A percentile compares a stretch with the other conserved stretches of the same genome.
These are phyloP conservation scores for Tachycineta bicolor DNA, from an alignment of 2,113 vertebrate genomes.

Conservation along the genomic window DNA sequence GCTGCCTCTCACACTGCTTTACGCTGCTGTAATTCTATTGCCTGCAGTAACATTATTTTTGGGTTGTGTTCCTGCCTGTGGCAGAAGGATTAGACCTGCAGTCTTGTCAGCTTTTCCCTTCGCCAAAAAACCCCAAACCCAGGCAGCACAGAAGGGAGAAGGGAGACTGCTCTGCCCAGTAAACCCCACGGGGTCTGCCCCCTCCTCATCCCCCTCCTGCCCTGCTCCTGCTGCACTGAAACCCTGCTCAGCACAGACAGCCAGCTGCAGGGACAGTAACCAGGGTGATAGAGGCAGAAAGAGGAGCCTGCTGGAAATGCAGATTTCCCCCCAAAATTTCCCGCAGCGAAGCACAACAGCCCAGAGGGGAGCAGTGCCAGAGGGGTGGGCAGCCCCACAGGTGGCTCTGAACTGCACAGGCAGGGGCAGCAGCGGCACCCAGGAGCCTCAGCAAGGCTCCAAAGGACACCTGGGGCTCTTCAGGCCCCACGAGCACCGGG, in stretches of 20 bases:
- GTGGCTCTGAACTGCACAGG: background rate
- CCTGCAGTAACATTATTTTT: constrained; percentile 28
- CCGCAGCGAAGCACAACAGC: background rate
- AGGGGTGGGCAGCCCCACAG: background rate
- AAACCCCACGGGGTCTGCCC: background rate
- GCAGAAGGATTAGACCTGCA: constrained; percentile 34
- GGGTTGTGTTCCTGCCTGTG: background rate
- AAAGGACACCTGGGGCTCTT: background rate
- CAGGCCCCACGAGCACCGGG: rapidly evolving
- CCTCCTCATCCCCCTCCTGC: background rate
- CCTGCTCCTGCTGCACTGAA: background rate
- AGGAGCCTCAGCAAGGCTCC: background rate
- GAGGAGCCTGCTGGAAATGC: background rate
- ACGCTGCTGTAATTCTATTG: background rate
- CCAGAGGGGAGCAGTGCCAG: background rate
- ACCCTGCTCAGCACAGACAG: background rate
- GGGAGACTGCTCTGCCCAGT: background rate
- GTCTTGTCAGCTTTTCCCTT: background rate
- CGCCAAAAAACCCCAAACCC: background rate
- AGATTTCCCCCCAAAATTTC: background rate
- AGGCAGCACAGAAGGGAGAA: background rate
- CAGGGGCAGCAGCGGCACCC: background rate
- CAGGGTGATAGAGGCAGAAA: background rate
- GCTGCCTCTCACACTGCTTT: background rate
- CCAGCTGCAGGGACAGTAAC: background rate